Conservation (phyloP, 2,797 vertebrate genomes). For the Sebastolobus alascanus region DNA sequence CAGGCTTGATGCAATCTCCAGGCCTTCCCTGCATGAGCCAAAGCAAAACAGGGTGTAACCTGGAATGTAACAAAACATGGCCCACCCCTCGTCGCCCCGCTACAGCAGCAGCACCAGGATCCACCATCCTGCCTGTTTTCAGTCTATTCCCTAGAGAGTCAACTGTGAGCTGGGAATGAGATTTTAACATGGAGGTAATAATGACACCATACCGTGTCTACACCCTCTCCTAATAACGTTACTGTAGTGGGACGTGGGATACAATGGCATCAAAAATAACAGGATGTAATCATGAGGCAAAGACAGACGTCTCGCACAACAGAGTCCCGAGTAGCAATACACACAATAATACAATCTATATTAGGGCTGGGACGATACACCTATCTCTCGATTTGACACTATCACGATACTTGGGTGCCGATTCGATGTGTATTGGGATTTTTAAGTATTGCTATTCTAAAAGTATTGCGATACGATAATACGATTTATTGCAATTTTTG, state of each 20-base stretch:
- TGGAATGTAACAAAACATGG: constrained; percentile 78
- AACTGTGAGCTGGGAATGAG: constrained; percentile 33
- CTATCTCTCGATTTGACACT: too few species aligned
- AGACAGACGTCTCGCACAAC: constrained; percentile 13
- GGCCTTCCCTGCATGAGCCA: constrained; percentile 56
- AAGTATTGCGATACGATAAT: rapidly evolving
- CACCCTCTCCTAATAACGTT: constrained; percentile 32
- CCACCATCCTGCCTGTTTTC: constrained; percentile 44
- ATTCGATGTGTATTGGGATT: too few species aligned
- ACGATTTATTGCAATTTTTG: too few species aligned
- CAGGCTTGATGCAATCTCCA: constrained; percentile 71
- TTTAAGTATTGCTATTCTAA: too few species aligned
- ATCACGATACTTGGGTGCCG: rapidly evolving
- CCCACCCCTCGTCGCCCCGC: constrained; percentile 40
- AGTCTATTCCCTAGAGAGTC: constrained; percentile 32
- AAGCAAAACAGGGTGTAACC: constrained; percentile 82
- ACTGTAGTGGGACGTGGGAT: constrained; percentile 27
- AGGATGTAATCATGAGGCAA: constrained; percentile 49
- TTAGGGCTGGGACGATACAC: too few species aligned
- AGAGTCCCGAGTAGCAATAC: neutral
- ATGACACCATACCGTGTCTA: constrained; percentile 28
- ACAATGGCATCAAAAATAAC: constrained; percentile 56
- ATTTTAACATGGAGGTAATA: constrained; percentile 43
- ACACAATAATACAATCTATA: neutral
- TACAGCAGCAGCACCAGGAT: constrained; percentile 33